Evolutionary conservation across 2,113 vertebrate genomes (phyloP), one percentile per base, ranked within the genome.

Genomic region (Cheirogaleus medius): DNA sequence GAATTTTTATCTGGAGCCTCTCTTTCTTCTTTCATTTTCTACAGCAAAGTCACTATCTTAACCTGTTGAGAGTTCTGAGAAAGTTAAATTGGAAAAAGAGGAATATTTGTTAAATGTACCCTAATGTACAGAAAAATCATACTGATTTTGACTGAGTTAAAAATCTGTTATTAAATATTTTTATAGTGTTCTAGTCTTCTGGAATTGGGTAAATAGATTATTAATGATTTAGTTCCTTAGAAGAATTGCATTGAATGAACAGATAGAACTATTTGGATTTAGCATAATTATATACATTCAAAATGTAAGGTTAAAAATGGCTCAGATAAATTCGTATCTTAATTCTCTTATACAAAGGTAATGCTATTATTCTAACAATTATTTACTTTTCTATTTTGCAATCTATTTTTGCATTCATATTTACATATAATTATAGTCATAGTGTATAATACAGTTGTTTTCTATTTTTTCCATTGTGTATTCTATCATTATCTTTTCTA

Each of bases 141-240:
- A 76, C 7, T 90, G 37, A 80, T 73, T 95, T 73, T 58, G 44
- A 95, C 13, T 44, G 3, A 37, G 39, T 93, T 88, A 74, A 78
- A 93, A 85, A 80, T 90, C 20, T 91, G 4, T 78, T 89, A 76
- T 76, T 34, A 89, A 85, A 73, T 90, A 82, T 87, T 87, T 95
- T 49, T 83, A 63, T 39, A 71, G 52, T 90, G 11, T 18, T 34
- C 17, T 25, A 68, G 27, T 74, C 37, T 49, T 92, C 63, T 95
- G 27, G n/a, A 93, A 71, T 78, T 87, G 42, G 8, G n/a, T 91
- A 54, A 76, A 68, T 37, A 34, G 34, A 52, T 6, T 81, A 8
- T 85, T 89, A 80, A 47, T 96, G 32, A 81, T 92, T 91, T 42
- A 81, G 8, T 87, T 88, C 66, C 34, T 93, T 80, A 68, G 47